Evolutionary conservation across 2,888 invertebrate species (phyloP).

Genomic region (Euclidia mi): DNA sequence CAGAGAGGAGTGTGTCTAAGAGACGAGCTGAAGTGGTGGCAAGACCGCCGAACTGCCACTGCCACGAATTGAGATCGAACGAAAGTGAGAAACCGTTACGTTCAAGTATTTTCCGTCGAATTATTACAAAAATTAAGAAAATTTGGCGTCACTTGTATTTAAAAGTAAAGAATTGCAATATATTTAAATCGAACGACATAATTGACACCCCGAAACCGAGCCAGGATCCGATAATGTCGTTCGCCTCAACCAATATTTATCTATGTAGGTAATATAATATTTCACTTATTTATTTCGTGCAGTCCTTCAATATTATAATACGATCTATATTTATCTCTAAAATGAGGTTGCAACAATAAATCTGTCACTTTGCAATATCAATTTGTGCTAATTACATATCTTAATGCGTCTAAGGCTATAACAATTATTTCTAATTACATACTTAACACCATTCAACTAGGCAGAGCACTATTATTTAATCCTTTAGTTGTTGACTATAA

Average conservation of each 20-base stretch:
- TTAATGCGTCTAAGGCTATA: too few species aligned
- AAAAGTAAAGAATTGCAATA: constrained; percentile 29
- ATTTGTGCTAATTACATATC: too few species aligned
- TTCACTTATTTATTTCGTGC: constrained; percentile 25
- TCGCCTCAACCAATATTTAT: constrained; percentile 65
- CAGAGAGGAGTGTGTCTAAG: constrained; percentile 60
- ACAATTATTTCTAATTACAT: too few species aligned
- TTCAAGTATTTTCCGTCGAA: constrained; percentile 52
- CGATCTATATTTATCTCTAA: constrained; percentile 24
- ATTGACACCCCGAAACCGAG: constrained; percentile 24
- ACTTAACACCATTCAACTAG: too few species aligned
- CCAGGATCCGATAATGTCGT: constrained; percentile 51
- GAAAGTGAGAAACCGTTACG: constrained; percentile 53
- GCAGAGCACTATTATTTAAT: too few species aligned
- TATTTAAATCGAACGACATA: constrained; percentile 16
- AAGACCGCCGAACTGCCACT: constrained; percentile 78
- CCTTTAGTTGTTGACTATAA: too few species aligned
- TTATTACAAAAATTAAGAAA: constrained; percentile 40
- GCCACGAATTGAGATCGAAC: constrained; percentile 61
- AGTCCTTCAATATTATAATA: constrained; percentile 30
- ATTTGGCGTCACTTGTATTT: constrained; percentile 29
- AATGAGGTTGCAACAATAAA: constrained; percentile 46
- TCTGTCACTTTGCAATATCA: neutral
- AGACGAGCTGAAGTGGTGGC: constrained; percentile 66
- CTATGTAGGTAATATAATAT: constrained; percentile 76